Evolutionary conservation across 2,888 invertebrate genomes (phyloP).

Genomic region (Caenorhabditis sp.): DNA sequence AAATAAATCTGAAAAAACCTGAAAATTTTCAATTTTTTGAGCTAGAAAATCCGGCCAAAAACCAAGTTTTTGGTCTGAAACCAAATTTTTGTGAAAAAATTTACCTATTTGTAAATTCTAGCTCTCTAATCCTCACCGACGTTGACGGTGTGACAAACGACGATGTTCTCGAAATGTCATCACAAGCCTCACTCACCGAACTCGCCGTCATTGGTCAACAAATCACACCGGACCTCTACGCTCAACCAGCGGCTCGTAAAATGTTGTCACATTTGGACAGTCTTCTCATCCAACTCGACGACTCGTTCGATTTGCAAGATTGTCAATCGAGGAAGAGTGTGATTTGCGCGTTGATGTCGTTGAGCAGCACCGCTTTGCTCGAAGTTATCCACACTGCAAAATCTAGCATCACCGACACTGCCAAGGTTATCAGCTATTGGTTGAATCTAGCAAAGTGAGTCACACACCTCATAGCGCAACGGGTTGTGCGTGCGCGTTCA

Average conservation of each 20-base stretch:
- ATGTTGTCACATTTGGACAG: constrained; percentile 17
- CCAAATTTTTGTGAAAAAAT: no score
- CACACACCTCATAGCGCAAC: no score
- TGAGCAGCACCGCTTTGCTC: background rate
- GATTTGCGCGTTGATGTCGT: background rate
- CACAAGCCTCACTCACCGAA: constrained; percentile 11
- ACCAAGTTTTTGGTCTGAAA: no score
- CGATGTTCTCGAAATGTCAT: constrained; percentile 17
- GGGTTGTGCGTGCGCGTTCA: no score
- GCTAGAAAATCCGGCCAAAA: no score
- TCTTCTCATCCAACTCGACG: constrained; percentile 26
- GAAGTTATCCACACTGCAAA: constrained; percentile 14
- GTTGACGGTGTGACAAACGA: constrained; percentile 16
- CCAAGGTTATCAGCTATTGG: constrained; percentile 35
- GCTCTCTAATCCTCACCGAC: constrained; percentile 35
- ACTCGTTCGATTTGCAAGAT: constrained; percentile 4
- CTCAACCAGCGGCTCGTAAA: constrained; percentile 14
- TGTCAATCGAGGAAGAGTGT: background rate
- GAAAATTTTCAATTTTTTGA: no score
- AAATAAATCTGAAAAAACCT: no score
- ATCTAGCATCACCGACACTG: constrained; percentile 11
- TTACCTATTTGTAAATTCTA: no score
- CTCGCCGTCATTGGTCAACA: constrained; percentile 27
- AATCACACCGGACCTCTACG: constrained; percentile 17
- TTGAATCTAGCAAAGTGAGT: constrained; percentile 22